Percentiles rank a stretch among this genome's conserved stretches.
Evolutionary conservation across 2,888 invertebrate species (phyloP).

Genomic region (Morpho helenor): DNA sequence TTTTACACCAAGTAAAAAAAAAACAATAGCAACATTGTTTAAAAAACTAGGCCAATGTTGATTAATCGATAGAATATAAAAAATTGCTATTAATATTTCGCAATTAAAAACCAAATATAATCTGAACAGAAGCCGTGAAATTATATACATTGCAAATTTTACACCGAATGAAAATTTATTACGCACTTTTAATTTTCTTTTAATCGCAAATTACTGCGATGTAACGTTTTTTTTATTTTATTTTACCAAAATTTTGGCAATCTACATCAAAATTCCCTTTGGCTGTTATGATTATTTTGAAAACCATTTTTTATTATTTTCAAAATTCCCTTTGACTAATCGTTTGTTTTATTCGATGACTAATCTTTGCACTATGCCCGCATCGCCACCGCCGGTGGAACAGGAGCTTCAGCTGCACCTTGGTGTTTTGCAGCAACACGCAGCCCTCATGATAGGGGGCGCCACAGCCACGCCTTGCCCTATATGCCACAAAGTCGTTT

Average conservation of each 20-base stretch:
- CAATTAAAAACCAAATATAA: slow-evolving; percentile 1
- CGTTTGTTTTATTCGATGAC: slow-evolving; percentile 50
- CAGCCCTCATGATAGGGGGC: slow-evolving; percentile 93
- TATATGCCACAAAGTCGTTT: slow-evolving; percentile 95
- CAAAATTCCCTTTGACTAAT: slow-evolving; percentile 49
- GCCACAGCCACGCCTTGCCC: slow-evolving; percentile 95
- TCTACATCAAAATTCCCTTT: slow-evolving; percentile 38
- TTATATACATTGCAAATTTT: neutral
- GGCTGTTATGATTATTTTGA: slow-evolving; percentile 34
- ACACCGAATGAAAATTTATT: neutral
- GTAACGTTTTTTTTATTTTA: slow-evolving; percentile 7
- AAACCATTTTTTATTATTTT: slow-evolving; percentile 29
- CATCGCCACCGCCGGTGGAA: slow-evolving; percentile 64
- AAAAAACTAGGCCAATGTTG: slow-evolving; percentile 9
- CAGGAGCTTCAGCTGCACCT: slow-evolving; percentile 94
- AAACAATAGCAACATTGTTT: slow-evolving; percentile 6
- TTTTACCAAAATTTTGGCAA: slow-evolving; percentile 11
- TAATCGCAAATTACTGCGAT: neutral
- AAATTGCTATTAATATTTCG: neutral
- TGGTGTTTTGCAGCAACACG: slow-evolving; percentile 97
- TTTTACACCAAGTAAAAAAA: slow-evolving; percentile 5
- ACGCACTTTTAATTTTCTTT: neutral
- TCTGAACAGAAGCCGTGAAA: slow-evolving; percentile 6
- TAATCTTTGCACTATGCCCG: slow-evolving; percentile 73
- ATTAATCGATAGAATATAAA: slow-evolving; percentile 1